Conservation (phyloP, 2,797 vertebrate genomes). For the Pachyuromys duprasi region DNA sequence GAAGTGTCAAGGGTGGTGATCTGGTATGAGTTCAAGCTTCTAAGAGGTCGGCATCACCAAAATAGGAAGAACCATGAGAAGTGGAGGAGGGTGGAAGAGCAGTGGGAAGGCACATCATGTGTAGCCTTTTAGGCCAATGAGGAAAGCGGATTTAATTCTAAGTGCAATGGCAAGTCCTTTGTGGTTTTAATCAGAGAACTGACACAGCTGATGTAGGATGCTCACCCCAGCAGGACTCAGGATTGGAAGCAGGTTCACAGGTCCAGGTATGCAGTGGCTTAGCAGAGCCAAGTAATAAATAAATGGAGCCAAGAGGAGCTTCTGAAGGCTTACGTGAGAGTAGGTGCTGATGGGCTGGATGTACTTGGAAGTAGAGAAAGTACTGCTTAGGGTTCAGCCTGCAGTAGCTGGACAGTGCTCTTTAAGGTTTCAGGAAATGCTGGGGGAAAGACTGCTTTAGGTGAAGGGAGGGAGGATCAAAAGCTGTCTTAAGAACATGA, state of each 20-base stretch:
- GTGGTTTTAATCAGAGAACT: neutral
- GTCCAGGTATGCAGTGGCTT: no score
- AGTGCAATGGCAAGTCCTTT: neutral
- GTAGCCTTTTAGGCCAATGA: neutral
- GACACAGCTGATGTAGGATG: neutral
- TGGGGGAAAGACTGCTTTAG: neutral
- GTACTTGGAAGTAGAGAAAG: neutral
- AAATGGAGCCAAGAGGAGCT: neutral
- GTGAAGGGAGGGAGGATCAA: accelerated
- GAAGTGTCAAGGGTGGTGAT: conserved; percentile 6
- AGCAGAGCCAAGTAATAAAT: neutral
- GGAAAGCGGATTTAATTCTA: neutral
- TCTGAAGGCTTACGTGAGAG: neutral
- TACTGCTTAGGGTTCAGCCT: neutral
- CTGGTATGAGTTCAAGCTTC: neutral
- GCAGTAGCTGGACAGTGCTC: neutral
- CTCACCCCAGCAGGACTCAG: neutral
- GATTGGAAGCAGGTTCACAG: neutral
- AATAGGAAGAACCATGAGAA: neutral
- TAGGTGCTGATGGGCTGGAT: neutral
- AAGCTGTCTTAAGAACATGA: neutral
- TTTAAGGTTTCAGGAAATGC: neutral
- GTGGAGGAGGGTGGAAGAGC: neutral
- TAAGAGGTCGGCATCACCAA: neutral
- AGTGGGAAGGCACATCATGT: neutral